phyloP scores from a whole-genome alignment of 1,140 invertebrate species.

The Aradophagus sp. region DNA sequence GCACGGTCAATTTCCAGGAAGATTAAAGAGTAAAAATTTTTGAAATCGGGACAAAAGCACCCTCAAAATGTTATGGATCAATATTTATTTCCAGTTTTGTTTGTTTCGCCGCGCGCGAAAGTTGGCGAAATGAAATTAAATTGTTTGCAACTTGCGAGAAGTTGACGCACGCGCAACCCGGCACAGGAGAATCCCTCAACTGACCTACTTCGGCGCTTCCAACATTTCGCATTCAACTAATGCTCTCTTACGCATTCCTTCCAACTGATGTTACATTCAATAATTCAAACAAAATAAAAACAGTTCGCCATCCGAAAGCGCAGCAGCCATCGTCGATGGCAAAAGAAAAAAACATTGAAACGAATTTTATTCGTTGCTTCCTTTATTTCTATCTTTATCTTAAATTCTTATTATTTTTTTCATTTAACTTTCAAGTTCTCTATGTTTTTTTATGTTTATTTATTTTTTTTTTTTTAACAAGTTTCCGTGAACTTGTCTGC shows the following conservation, averaged over 20 bases:
- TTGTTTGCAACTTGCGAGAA: conserved; percentile 39
- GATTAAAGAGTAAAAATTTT: background rate
- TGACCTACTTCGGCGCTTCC: conserved; percentile 47
- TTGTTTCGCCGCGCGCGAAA: conserved; percentile 21
- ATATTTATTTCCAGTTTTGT: conserved; percentile 30
- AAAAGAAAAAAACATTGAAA: conserved; percentile 21
- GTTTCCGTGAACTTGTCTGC: conserved; percentile 50
- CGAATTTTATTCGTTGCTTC: conserved; percentile 13
- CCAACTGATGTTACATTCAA: conserved; percentile 48
- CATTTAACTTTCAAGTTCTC: background rate
- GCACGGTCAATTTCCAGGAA: background rate
- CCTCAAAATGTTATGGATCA: conserved; percentile 16
- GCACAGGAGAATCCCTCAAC: conserved; percentile 44
- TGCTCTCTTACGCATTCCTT: conserved; percentile 47
- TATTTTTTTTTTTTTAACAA: conserved; percentile 19
- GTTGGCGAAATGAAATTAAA: conserved; percentile 43
- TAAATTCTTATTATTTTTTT: background rate
- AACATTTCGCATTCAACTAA: conserved; percentile 48
- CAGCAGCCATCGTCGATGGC: conserved; percentile 5
- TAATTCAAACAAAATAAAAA: conserved; percentile 44
- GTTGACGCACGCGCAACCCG: conserved; percentile 28
- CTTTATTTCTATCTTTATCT: conserved; percentile 1
- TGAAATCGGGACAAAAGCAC: too few species aligned
- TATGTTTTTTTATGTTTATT: conserved; percentile 5
- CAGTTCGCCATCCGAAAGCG: conserved; percentile 17